phyloP scores from a whole-genome alignment of 1,140 invertebrate genomes.

The Pachyrhynchus sulphureomaculatus region DNA sequence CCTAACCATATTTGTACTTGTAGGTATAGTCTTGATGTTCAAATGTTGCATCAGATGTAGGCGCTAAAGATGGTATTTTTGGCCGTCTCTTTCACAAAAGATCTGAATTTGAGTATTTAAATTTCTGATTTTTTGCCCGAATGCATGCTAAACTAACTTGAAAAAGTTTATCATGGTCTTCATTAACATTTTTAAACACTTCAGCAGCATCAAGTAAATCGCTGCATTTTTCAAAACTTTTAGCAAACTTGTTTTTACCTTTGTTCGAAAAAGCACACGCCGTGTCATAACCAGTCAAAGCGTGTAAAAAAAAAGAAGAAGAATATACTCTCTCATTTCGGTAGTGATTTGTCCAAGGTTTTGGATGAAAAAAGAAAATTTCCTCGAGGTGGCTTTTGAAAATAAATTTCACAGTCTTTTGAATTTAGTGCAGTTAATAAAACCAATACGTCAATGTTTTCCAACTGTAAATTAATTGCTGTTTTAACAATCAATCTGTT shows the following conservation, averaged over 20 bases:
- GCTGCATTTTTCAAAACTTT: conserved; percentile 36
- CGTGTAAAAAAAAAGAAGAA: conserved; percentile 39
- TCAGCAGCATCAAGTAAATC: conserved; percentile 32
- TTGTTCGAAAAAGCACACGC: conserved; percentile 36
- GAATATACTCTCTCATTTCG: conserved; percentile 38
- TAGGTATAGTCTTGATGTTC: conserved; percentile 41
- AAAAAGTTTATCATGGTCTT: conserved; percentile 25
- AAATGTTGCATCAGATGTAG: conserved; percentile 12
- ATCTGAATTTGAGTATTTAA: conserved; percentile 30
- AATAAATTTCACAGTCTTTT: conserved; percentile 27
- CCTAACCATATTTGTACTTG: conserved; percentile 29
- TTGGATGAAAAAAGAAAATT: conserved; percentile 33
- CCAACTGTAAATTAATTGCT: neutral
- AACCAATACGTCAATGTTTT: conserved; percentile 16
- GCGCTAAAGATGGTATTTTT: conserved; percentile 18
- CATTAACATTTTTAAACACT: conserved; percentile 29
- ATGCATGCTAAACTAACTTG: conserved; percentile 34
- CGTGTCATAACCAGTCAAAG: conserved; percentile 38
- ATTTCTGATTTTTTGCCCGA: conserved; percentile 30
- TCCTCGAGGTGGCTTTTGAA: conserved; percentile 36
- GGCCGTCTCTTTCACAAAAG: conserved; percentile 3
- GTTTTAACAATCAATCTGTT: neutral
- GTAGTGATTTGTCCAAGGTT: conserved; percentile 34
- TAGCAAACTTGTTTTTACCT: conserved; percentile 36
- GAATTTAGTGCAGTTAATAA: conserved; percentile 4